Conservation (phyloP, 2,888 invertebrate species). For the Drosophila mimica region DNA sequence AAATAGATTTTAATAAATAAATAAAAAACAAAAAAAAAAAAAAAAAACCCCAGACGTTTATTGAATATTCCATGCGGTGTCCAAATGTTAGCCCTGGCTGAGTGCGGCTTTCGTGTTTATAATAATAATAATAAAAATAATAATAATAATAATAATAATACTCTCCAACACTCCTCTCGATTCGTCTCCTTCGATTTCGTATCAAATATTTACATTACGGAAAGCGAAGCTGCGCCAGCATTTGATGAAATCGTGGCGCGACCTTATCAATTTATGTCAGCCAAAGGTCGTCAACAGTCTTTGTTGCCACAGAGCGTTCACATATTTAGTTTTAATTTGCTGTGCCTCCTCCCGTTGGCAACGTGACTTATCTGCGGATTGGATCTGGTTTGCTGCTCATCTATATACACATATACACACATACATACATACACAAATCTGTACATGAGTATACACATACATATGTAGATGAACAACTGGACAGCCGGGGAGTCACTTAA, state of each 20-base stretch:
- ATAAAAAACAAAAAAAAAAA: not conserved
- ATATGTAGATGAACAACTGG: not conserved
- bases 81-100: not conserved
- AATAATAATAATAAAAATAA: not conserved
- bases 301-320: constrained; percentile 35
- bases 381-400: constrained; percentile 20
- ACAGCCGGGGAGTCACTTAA: constrained; percentile 12
- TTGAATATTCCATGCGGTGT: constrained; percentile 3
- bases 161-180: not conserved
- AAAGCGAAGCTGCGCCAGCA: constrained; percentile 6
- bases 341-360: constrained; percentile 22
- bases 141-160: too few relatives aligned
- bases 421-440: not conserved
- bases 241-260: constrained; percentile 49
- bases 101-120: not conserved
- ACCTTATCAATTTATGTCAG: constrained; percentile 73
- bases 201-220: constrained; percentile 16
- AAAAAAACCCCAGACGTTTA: not conserved
- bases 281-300: constrained; percentile 54
- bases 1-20: constrained; percentile 55
- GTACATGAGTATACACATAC: not conserved
- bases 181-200: not conserved
- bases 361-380: constrained; percentile 49
- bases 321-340: constrained; percentile 63
- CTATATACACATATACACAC: not conserved